Conservation (phyloP, 1,140 invertebrate genomes). For the Pseudomyrmex pallidus region DNA sequence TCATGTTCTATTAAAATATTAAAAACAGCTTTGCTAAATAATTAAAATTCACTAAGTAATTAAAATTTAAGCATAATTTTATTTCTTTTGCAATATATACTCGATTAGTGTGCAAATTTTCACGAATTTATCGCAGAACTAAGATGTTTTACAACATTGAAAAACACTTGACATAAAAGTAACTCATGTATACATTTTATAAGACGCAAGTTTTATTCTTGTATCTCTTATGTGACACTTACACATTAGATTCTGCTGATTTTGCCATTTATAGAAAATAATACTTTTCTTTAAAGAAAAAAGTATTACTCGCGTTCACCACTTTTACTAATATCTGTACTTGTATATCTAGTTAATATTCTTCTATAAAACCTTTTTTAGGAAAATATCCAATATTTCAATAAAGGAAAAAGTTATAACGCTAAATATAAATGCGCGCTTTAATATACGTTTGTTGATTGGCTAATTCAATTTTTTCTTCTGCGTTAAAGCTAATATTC, state of each 20-base stretch:
- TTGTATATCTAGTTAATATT: constrained; percentile 22
- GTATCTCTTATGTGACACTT: constrained; percentile 31
- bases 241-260: constrained; percentile 46
- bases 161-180: too few species aligned
- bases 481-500: neutral
- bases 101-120: neutral
- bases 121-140: neutral
- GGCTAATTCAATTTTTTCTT: neutral
- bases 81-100: neutral
- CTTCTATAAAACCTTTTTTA: constrained; percentile 23
- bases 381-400: constrained; percentile 2
- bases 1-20: neutral
- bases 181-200: neutral
- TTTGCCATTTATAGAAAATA: constrained; percentile 21
- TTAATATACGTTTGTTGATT: constrained; percentile 21
- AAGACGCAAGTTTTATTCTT: neutral
- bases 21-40: constrained; percentile 22
- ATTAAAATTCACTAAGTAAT: constrained; percentile 7
- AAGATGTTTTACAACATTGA: neutral
- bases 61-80: neutral
- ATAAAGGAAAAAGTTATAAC: constrained; percentile 16
- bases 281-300: neutral
- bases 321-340: constrained; percentile 19
- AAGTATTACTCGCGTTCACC: neutral
- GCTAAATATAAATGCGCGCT: constrained; percentile 61